Conservation (phyloP, 2,888 invertebrate genomes). For the Hypercompe scribonia region DNA sequence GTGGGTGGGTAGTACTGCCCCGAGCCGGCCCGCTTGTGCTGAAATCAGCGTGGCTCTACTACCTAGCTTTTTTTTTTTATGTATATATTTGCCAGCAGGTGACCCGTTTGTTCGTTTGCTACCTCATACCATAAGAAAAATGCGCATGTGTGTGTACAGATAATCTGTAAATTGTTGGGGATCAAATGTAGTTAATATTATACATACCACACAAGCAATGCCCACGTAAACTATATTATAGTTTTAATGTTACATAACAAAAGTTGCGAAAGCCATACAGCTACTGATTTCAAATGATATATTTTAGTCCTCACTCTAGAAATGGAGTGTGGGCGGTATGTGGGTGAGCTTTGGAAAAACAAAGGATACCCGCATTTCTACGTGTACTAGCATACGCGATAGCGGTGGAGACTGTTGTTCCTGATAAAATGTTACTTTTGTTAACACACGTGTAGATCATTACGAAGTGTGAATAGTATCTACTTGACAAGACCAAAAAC, state of each 20-base stretch:
- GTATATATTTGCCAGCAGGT: too few species aligned
- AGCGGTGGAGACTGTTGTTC: neutral
- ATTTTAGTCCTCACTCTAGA: neutral
- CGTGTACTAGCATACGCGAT: neutral
- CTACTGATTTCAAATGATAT: neutral
- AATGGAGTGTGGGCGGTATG: neutral
- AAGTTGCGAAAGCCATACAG: neutral
- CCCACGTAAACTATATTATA: neutral
- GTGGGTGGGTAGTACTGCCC: too few species aligned
- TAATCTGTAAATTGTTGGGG: too few species aligned
- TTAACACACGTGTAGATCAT: neutral
- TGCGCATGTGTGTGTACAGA: too few species aligned
- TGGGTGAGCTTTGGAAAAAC: slow-evolving; percentile 1
- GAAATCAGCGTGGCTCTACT: too few species aligned
- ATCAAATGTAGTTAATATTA: too few species aligned
- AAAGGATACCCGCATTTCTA: neutral
- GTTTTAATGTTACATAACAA: neutral
- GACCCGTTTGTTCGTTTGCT: too few species aligned
- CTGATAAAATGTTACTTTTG: neutral
- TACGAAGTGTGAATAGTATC: neutral
- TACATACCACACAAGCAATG: neutral
- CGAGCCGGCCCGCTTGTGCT: too few species aligned
- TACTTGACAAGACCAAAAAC: too few species aligned
- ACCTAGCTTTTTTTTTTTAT: too few species aligned
- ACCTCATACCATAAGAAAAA: too few species aligned